Conservation (phyloP, 2,797 vertebrate species). For the Paedocypris micromegethes region DNA sequence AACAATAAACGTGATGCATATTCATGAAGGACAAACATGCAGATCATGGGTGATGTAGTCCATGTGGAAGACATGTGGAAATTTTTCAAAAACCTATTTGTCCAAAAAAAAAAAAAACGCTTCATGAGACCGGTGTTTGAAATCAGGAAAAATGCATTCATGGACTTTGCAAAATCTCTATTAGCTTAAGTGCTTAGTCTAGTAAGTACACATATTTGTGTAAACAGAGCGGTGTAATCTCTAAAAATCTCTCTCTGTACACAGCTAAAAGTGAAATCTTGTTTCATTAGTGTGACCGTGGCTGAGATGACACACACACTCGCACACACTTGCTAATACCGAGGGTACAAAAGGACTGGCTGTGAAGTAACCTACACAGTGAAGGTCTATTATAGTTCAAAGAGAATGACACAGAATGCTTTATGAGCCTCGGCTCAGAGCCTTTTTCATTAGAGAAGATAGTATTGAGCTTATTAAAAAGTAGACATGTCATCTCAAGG, state of each 20-base stretch:
- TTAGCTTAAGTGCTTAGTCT: conserved; percentile 3
- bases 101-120: not conserved
- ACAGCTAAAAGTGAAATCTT: conserved; percentile 28
- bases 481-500: conserved; percentile 46
- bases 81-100: not conserved
- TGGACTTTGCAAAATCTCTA: not conserved
- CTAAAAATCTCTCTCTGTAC: conserved; percentile 15
- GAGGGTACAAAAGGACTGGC: conserved; percentile 41
- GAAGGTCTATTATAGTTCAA: conserved; percentile 50
- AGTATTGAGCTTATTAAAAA: conserved; percentile 46
- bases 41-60: too few relatives aligned
- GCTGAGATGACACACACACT: conserved; percentile 31
- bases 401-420: conserved; percentile 51
- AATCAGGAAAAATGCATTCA: conserved; percentile 8
- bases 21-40: too few relatives aligned
- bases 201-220: not conserved
- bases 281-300: conserved; percentile 31
- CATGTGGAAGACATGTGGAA: too few relatives aligned
- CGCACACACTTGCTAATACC: conserved; percentile 29
- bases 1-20: too few relatives aligned
- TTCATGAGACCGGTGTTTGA: not conserved
- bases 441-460: conserved; percentile 47
- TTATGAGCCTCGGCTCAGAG: conserved; percentile 44
- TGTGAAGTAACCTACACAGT: conserved; percentile 40
- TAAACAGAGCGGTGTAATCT: conserved; percentile 2